Conservation (phyloP, 2,888 invertebrate genomes). For the Catocala sponsa region DNA sequence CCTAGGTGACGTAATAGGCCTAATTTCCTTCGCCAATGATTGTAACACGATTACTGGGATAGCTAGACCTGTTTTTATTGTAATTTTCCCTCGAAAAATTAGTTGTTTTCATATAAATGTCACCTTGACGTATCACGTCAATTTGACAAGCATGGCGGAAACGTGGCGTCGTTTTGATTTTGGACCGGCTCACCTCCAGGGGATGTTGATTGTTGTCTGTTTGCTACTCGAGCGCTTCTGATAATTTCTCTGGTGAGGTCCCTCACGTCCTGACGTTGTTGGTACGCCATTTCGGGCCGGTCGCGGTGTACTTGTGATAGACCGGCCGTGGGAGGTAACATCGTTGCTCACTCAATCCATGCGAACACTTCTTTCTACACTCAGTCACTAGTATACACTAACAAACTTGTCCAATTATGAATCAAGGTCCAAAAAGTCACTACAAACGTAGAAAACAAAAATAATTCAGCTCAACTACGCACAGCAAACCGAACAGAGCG, state of each 20-base stretch:
- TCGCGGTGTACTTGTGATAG: constrained; percentile 82
- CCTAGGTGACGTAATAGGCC: constrained; percentile 81
- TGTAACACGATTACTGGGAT: constrained; percentile 35
- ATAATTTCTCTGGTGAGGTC: constrained; percentile 83
- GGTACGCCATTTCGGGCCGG: constrained; percentile 85
- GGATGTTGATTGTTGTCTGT: constrained; percentile 80
- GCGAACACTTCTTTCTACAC: constrained; percentile 65
- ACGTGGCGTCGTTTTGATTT: constrained; percentile 85
- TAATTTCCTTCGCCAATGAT: constrained; percentile 59
- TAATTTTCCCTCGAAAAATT: constrained; percentile 65
- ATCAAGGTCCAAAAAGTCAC: constrained; percentile 41
- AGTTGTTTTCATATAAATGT: constrained; percentile 85
- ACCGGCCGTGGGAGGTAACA: constrained; percentile 86
- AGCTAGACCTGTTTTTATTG: constrained; percentile 53
- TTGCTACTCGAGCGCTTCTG: constrained; percentile 78
- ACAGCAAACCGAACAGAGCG: constrained; percentile 78
- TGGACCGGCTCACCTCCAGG: constrained; percentile 83
- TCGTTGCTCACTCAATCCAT: constrained; percentile 82
- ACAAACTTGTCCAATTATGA: constrained; percentile 50
- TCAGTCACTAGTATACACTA: constrained; percentile 61
- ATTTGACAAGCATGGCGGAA: constrained; percentile 87
- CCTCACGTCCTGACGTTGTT: constrained; percentile 82
- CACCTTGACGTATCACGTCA: constrained; percentile 87
- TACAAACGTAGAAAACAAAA: constrained; percentile 62
- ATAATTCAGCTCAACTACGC: constrained; percentile 68